These are phyloP conservation scores for Drosophila percnosoma DNA, from an alignment of 2,888 invertebrate species.

Conservation along the genomic window DNA sequence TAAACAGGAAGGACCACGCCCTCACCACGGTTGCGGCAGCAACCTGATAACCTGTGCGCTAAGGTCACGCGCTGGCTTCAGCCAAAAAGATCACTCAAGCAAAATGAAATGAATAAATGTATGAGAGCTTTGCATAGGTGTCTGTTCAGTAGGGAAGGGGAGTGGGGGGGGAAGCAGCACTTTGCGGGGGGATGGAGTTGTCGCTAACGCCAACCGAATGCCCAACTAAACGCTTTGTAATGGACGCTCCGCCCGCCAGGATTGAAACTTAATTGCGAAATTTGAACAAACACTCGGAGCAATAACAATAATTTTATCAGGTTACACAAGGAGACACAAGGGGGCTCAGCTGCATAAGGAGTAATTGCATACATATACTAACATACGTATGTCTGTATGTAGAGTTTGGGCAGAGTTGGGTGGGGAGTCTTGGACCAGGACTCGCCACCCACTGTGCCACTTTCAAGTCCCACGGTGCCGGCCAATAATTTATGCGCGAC, in stretches of 20 bases:
- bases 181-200: background rate
- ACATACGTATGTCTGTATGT: background rate
- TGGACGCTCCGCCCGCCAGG: conserved; percentile 49
- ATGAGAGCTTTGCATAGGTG: conserved; percentile 32
- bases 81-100: conserved; percentile 60
- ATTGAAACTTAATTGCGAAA: conserved; percentile 68
- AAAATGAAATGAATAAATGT: conserved; percentile 65
- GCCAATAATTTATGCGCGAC: conserved; percentile 64
- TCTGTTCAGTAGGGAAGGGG: background rate
- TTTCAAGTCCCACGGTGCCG: conserved; percentile 33
- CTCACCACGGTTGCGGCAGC: background rate
- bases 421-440: background rate
- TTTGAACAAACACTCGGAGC: conserved; percentile 64
- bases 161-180: background rate
- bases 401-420: background rate
- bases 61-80: conserved; percentile 53
- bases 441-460: conserved; percentile 17
- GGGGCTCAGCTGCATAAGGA: conserved; percentile 3
- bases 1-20: conserved; percentile 7
- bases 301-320: conserved; percentile 73
- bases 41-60: conserved; percentile 24
- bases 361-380: conserved; percentile 3
- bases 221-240: conserved; percentile 56
- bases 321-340: conserved; percentile 14
- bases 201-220: conserved; percentile 14